Percentiles rank a stretch among this genome's conserved stretches.
These are phyloP conservation scores for Gila robusta DNA, from an alignment of 2,797 vertebrate genomes.

Conservation along the genomic window DNA sequence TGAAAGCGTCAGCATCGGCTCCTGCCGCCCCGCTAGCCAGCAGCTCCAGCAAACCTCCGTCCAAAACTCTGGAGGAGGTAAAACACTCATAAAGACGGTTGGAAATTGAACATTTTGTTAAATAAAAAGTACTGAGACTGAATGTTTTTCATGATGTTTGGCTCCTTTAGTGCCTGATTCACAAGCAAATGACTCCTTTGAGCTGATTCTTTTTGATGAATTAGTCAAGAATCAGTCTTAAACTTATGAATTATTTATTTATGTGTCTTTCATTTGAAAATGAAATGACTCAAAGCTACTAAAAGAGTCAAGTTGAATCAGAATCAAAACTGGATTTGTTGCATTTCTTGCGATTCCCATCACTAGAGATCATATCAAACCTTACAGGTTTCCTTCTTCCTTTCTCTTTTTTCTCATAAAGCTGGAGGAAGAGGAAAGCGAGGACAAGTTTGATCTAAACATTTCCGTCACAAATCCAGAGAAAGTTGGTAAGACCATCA, in stretches of 20 bases:
- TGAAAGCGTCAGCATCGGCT: conserved; percentile 76
- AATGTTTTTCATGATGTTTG: not conserved
- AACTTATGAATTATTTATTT: not conserved
- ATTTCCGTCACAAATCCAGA: conserved; percentile 94
- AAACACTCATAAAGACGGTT: not conserved
- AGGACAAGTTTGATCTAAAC: conserved; percentile 90
- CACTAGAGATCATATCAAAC: not conserved
- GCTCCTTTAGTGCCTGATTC: not conserved
- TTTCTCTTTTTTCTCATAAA: conserved; percentile 62
- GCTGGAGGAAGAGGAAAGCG: conserved; percentile 90
- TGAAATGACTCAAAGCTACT: not conserved
- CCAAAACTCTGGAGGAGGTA: conserved; percentile 88
- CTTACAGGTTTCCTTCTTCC: not conserved
- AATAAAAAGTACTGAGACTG: too few relatives aligned
- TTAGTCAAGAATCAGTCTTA: not conserved
- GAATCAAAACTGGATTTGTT: not conserved
- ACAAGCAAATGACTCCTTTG: not conserved
- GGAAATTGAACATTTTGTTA: not conserved
- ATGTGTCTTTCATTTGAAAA: too few relatives aligned
- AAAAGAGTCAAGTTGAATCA: not conserved
- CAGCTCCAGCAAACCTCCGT: conserved; percentile 74
- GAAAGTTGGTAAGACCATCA: conserved; percentile 89
- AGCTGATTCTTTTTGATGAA: not conserved
- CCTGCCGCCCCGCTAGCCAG: conserved; percentile 73
- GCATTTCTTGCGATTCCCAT: not conserved